Evolutionary conservation across 2,797 vertebrate species (phyloP), one percentile per base, ranked within the genome.

Genomic region (Trachops cirrhosus): DNA sequence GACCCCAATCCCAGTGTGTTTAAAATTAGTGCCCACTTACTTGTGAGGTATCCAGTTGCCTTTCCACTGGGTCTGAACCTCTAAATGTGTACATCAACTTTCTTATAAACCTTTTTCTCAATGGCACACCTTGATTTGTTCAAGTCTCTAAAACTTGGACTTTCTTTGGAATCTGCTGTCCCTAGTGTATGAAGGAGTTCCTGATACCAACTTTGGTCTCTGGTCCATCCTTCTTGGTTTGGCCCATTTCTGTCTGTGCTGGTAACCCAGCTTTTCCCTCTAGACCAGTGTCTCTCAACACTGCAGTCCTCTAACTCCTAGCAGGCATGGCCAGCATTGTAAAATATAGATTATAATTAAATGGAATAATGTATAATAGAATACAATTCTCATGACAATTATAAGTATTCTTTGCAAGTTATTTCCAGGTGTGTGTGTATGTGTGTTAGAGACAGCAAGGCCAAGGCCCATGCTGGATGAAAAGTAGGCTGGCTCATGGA

Each of bases 231-330:
- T 73, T 85, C 3, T 89, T 34, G 29, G 92, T 70, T 59, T 89
- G 22, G 18, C n/a, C 18, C 10, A 44, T 50, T n/a, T n/a, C 50
- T 48, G 1, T 77, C 37, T 41, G 5, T 22, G 79, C 22, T 9
- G 15, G 5, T 44, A 34, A 59, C 0, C 19, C 9, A 41, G 1
- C 24, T 46, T 73, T 70, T 89, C 26, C 3, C 44, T 50, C 32
- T 18, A 88, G 39, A 29, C 19, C 41, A 88, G 5, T 68, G 57
- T 3, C 59, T 77, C 73, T 52, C 50, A 82, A 93, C 74, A 93
- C 14, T 59, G 29, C 1, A 29, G n/a, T 78, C 8, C 29, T 79
- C 73, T 37, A n/a, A 29, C 18, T 88, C 50, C 24, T 54, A 39
- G 11, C 37, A 89, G 11, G 7, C 6, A 75, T 62, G 26, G 10